A percentile compares a stretch with the other conserved stretches of the same genome.
Evolutionary conservation across 2,113 vertebrate species (phyloP).

Genomic region (Sorex araneus): DNA sequence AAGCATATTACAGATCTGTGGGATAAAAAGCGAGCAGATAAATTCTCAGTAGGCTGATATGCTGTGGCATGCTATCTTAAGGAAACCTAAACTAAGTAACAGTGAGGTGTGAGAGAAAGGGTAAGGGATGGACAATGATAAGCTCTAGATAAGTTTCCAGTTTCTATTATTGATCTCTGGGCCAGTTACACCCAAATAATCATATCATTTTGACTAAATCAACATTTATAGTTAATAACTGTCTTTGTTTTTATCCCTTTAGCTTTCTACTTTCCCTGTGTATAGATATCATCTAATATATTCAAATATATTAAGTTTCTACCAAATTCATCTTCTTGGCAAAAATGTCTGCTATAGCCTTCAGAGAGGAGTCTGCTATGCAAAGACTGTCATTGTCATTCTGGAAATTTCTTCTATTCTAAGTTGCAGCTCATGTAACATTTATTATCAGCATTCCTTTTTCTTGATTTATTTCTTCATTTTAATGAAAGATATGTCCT

Average conservation of each 20-base stretch:
- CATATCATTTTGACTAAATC: constrained; percentile 30
- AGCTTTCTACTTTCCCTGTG: constrained; percentile 11
- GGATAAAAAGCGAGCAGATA: too few species aligned
- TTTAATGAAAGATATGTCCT: constrained; percentile 16
- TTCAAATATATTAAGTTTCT: constrained; percentile 13
- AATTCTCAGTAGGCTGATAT: too few species aligned
- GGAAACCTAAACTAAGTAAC: too few species aligned
- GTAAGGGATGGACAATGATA: too few species aligned
- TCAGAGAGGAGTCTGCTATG: background rate
- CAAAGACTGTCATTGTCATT: too few species aligned
- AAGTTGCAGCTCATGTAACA: background rate
- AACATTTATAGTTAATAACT: constrained; percentile 23
- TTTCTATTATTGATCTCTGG: too few species aligned
- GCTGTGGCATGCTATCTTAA: too few species aligned
- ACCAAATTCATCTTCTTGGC: background rate
- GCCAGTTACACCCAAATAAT: background rate
- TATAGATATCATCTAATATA: constrained; percentile 21
- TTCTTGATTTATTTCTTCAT: constrained; percentile 16
- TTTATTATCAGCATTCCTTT: background rate
- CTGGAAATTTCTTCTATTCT: background rate
- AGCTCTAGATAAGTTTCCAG: too few species aligned
- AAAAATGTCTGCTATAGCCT: background rate
- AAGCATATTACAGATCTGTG: too few species aligned
- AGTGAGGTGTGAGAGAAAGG: too few species aligned
- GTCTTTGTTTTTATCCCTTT: background rate